A percentile compares a stretch with the other conserved stretches of the same genome.
Evolutionary conservation across 2,113 vertebrate genomes (phyloP).

Genomic region (Hassar affinis): DNA sequence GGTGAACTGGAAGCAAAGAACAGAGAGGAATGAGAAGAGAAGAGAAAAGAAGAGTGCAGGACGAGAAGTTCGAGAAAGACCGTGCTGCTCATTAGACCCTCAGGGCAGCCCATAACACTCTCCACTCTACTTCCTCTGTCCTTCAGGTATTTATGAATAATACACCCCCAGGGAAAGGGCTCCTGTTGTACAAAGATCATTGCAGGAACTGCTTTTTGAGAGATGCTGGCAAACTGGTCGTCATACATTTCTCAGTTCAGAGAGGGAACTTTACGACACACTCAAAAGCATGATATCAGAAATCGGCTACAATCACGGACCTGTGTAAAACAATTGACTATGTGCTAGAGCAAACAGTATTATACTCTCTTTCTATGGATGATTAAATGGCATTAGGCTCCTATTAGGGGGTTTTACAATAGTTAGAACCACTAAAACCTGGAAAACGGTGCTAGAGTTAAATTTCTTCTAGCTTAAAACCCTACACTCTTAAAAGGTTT

Average conservation of each 20-base stretch:
- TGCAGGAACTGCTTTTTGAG: background rate
- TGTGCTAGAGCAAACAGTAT: background rate
- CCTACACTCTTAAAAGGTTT: background rate
- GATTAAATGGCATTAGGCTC: background rate
- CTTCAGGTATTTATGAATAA: slow-evolving; percentile 21
- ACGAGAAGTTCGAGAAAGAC: background rate
- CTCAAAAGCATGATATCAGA: background rate
- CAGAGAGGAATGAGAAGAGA: background rate
- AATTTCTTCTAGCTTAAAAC: background rate
- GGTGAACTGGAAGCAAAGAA: slow-evolving; percentile 39
- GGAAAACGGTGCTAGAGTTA: background rate
- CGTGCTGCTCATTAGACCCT: slow-evolving; percentile 23
- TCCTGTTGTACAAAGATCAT: background rate
- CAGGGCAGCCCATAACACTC: slow-evolving; percentile 14
- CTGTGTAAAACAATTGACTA: background rate
- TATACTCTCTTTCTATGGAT: background rate
- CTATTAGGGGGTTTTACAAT: background rate
- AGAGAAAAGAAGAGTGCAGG: background rate
- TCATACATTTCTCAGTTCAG: background rate
- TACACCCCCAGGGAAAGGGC: background rate
- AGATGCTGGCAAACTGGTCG: background rate
- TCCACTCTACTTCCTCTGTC: background rate
- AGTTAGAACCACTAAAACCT: background rate
- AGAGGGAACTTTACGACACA: slow-evolving; percentile 1
- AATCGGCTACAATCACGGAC: background rate